Evolutionary conservation across 2,888 invertebrate genomes (phyloP).

Genomic region (Aporophyla nigra): DNA sequence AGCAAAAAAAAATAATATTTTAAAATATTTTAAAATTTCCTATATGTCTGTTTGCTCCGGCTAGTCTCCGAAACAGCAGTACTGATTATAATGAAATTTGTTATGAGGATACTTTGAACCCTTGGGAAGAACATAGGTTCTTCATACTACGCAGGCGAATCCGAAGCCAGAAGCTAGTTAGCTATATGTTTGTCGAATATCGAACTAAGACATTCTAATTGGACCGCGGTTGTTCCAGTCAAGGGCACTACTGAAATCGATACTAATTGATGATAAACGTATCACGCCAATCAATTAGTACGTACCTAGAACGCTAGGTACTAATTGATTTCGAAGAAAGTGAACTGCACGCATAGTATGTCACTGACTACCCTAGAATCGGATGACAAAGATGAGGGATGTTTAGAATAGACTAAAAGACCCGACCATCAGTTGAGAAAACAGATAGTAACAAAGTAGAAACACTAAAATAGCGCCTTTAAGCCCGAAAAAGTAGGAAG

Average conservation of each 20-base stretch:
- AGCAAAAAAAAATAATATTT: no score
- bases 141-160: no score
- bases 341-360: background rate
- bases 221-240: slow-evolving; percentile 1
- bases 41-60: no score
- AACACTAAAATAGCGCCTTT: background rate
- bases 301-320: background rate
- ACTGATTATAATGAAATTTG: no score
- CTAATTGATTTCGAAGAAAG: background rate
- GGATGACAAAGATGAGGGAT: background rate
- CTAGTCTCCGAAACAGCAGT: no score
- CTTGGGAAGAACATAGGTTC: no score
- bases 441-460: background rate
- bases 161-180: background rate
- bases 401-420: background rate
- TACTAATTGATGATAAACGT: background rate
- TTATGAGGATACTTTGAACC: no score
- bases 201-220: slow-evolving; percentile 20
- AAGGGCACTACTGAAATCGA: background rate
- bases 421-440: background rate
- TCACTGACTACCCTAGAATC: background rate
- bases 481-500: background rate
- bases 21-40: no score
- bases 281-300: no score
- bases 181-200: slow-evolving; percentile 13